These are phyloP conservation scores for Acromyrmex heyeri DNA, from an alignment of 1,140 invertebrate species.

Conservation along the genomic window DNA sequence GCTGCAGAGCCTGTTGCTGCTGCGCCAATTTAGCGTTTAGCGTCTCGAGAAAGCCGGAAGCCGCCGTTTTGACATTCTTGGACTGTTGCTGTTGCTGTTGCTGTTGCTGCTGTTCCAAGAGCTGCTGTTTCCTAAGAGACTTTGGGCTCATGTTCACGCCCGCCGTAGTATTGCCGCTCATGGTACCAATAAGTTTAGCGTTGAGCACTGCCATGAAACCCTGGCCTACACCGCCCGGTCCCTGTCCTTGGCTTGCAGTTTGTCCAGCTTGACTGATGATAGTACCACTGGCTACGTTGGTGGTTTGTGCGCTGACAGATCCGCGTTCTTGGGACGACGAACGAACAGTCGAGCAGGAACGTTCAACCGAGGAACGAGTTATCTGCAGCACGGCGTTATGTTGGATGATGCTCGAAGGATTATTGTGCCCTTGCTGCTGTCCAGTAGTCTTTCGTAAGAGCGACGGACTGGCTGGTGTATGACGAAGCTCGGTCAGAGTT, in stretches of 20 bases:
- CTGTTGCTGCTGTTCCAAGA: constrained; percentile 48
- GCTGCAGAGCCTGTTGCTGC: constrained; percentile 82
- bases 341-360: constrained; percentile 71
- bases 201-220: constrained; percentile 91
- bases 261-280: constrained; percentile 21
- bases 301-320: constrained; percentile 67
- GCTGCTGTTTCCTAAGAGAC: constrained; percentile 76
- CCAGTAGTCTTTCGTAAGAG: constrained; percentile 88
- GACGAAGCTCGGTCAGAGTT: constrained; percentile 93
- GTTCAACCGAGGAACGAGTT: constrained; percentile 79
- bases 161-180: constrained; percentile 75
- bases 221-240: constrained; percentile 87
- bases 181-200: constrained; percentile 89
- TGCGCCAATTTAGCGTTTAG: constrained; percentile 91
- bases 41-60: constrained; percentile 90
- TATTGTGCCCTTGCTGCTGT: constrained; percentile 73
- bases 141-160: constrained; percentile 82
- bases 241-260: constrained; percentile 73
- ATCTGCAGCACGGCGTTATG: constrained; percentile 77
- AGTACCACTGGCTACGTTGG: constrained; percentile 70
- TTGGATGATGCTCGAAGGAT: constrained; percentile 48
- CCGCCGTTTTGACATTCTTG: constrained; percentile 83
- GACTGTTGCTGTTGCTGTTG: constrained; percentile 76
- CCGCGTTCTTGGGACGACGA: constrained; percentile 81
- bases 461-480: constrained; percentile 94